Evolutionary conservation across 2,888 invertebrate species (phyloP).

Genomic region (Drosophila sordidula): DNA sequence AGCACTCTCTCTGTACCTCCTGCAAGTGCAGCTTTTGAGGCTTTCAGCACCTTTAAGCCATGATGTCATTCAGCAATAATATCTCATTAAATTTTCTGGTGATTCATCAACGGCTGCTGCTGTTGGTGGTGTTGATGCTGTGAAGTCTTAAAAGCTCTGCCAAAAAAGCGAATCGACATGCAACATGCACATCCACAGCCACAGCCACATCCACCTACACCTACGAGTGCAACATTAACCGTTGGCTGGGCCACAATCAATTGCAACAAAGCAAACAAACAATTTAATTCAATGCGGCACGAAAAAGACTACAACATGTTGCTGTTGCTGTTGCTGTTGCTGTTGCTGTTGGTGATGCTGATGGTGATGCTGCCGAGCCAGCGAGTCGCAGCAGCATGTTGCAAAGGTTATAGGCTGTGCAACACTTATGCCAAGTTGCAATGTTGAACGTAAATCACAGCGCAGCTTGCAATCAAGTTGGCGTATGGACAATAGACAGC

Average conservation of each 20-base stretch:
- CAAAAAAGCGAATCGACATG: slow-evolving; percentile 41
- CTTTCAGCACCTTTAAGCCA: slow-evolving; percentile 19
- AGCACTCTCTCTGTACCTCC: background rate
- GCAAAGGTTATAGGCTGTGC: slow-evolving; percentile 83
- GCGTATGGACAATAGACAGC: slow-evolving; percentile 44
- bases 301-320: slow-evolving; percentile 70
- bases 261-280: slow-evolving; percentile 83
- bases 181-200: slow-evolving; percentile 49
- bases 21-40: background rate
- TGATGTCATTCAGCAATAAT: slow-evolving; percentile 74
- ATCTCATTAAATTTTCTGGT: slow-evolving; percentile 72
- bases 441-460: slow-evolving; percentile 83
- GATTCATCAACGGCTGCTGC: slow-evolving; percentile 62
- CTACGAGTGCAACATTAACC: slow-evolving; percentile 57
- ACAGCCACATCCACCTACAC: slow-evolving; percentile 66
- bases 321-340: slow-evolving; percentile 56
- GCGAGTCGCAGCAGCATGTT: slow-evolving; percentile 61
- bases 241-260: slow-evolving; percentile 79
- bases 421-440: slow-evolving; percentile 83
- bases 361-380: slow-evolving; percentile 35
- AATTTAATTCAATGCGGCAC: slow-evolving; percentile 84
- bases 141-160: slow-evolving; percentile 36
- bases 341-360: slow-evolving; percentile 46
- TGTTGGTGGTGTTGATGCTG: slow-evolving; percentile 28
- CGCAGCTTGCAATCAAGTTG: slow-evolving; percentile 61